Base-by-base conservation (phyloP, 2,113 vertebrate species). In the Prunella fulvescens region DNA sequence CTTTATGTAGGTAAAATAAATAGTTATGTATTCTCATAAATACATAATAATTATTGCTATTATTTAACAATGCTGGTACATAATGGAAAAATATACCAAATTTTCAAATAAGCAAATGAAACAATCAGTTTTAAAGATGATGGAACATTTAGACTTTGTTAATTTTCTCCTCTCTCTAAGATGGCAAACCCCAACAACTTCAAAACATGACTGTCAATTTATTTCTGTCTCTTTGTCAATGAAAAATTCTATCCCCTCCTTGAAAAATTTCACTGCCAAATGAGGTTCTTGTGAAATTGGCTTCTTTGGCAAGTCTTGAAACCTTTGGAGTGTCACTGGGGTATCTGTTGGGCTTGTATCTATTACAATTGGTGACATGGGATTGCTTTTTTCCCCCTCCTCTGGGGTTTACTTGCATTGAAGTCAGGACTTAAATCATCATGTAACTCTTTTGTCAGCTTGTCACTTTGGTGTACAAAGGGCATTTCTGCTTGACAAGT, bases 401-500 rank as follows among this genome's bases (percentile, higher is more conserved):
- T 65, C 29, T 53, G 86, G 48, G 70, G 25, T 53, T 76, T 91
- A 48, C 70, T 54, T 44, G 35, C 40, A 25, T 19, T 45, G 56
- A 72, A 88, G 74, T 80, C 56, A 81, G 80, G 61, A 84, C 50
- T 91, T 71, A 90, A 86, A 79, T 74, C 81, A 93, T 47, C 48
- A 24, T 40, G 54, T 61, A 93, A 73, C 33, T 80, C 81, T 71
- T 39, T n/a, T 69, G 81, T 87, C 87, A 94, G 60, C 60, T 64
- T 88, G 81, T 91, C 91, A 86, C 56, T 85, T 42, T 0, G 6
- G 70, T 44, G 53, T 44, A 48, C 66, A 61, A 85, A 85, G 86
- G 83, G 89, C 74, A 86, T 20, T 45, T 90, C 50, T 93, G 86
- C 94, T 11, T 89, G 92, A 88, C 65, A 96, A 95, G n/a, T 33